Base-by-base conservation (phyloP, 2,888 invertebrate species). In the Corythucha ciliata region DNA sequence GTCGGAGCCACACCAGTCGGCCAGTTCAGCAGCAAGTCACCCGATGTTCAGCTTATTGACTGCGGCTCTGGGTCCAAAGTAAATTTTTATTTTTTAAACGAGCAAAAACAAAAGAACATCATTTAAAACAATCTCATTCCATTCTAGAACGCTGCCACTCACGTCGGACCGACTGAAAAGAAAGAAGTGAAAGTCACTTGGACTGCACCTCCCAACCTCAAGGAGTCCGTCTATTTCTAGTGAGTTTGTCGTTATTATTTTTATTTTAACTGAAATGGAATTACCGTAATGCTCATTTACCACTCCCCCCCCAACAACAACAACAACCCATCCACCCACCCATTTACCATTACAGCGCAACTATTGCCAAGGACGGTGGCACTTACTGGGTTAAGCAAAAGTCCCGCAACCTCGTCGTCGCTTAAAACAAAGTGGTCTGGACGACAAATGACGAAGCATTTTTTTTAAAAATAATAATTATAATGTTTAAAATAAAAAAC, bases 321-420 rank as follows among this genome's bases (percentile, higher is more conserved):
- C n/a, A n/a, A n/a, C n/a, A n/a, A n/a, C n/a, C n/a, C n/a, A n/a
- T n/a, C n/a, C n/a, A n/a, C n/a, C n/a, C n/a, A n/a, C n/a, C n/a
- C n/a, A n/a, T n/a, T n/a, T n/a, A n/a, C n/a, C n/a, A 60, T 63
- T 77, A 62, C 71, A 79, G 80, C 63, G 79, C 75, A 14, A 83
- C 83, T 29, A 75, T 83, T 49, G 83, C 78, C 27, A 69, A 74
- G 64, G 76, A 79, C 64, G 81, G 81, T n/a, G 79, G 74, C 5
- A 74, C 75, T 12, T 84, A 79, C 70, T 84, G 83, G 83, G 80
- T 79, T 3, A 75, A 74, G 39, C 74, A 80, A 45, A 76, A 79
- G 63, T 76, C 77, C 26, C 76, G 50, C 25, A 44, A 48, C 32
- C 41, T 55, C 27, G 37, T 42, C 33, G 55, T 55, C 40, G 33